Conservation (phyloP, 1,140 invertebrate species). For the Homalodisca vitripennis region DNA sequence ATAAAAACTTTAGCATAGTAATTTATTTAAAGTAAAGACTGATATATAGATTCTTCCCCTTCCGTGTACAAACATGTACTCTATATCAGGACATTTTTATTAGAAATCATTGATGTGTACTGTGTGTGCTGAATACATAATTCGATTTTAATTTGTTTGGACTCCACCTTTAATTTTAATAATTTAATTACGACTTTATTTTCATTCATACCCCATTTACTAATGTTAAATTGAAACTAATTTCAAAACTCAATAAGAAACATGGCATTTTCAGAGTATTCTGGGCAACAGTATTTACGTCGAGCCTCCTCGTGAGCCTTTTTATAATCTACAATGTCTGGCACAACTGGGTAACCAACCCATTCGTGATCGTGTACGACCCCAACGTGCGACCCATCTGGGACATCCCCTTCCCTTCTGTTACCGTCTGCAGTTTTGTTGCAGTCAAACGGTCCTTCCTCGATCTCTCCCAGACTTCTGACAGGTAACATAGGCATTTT, state of each 20-base stretch:
- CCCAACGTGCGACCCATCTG: background rate
- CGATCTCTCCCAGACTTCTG: background rate
- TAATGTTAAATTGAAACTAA: background rate
- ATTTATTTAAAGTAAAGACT: too few relatives aligned
- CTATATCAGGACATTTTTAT: background rate
- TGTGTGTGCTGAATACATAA: background rate
- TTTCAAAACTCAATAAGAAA: too few relatives aligned
- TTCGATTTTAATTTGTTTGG: background rate
- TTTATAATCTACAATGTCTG: background rate
- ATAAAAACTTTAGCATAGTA: too few relatives aligned
- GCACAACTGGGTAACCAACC: background rate
- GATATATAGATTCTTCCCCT: too few relatives aligned
- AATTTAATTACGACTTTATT: background rate
- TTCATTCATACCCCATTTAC: background rate
- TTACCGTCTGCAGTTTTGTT: background rate
- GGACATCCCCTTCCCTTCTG: constrained; percentile 19
- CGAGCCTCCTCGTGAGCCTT: background rate
- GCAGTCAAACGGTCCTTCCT: background rate
- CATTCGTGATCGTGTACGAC: constrained; percentile 8
- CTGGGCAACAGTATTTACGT: background rate
- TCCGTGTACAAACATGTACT: too few relatives aligned
- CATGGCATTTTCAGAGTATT: background rate
- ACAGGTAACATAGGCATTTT: background rate
- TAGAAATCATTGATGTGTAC: background rate
- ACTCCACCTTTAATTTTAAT: background rate